phyloP scores from a whole-genome alignment of 2,888 invertebrate genomes.

The Myathropa florea region DNA sequence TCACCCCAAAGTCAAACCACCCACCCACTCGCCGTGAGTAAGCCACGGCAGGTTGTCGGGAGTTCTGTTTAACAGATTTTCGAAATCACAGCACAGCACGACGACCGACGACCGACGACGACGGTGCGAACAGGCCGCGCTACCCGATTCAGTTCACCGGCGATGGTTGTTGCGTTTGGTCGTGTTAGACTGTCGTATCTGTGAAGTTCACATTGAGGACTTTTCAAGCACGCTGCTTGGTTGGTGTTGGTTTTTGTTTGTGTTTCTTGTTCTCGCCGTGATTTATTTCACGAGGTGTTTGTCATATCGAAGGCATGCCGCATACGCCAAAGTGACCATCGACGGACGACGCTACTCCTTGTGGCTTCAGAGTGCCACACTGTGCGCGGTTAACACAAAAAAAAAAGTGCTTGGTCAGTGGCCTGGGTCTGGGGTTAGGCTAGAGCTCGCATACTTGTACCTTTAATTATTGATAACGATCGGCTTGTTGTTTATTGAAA shows the following conservation, averaged over 20 bases:
- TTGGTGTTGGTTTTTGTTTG: background rate
- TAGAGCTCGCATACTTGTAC: constrained; percentile 55
- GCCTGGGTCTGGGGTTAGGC: constrained; percentile 35
- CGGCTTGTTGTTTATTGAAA: constrained; percentile 57
- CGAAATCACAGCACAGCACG: constrained; percentile 63
- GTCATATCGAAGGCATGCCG: constrained; percentile 25
- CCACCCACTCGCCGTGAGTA: background rate
- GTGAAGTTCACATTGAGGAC: constrained; percentile 20
- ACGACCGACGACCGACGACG: background rate
- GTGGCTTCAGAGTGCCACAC: constrained; percentile 21
- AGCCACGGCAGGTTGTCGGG: background rate
- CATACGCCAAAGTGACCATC: constrained; percentile 51
- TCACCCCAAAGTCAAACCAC: background rate
- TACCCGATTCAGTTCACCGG: constrained; percentile 63
- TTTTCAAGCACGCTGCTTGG: constrained; percentile 31
- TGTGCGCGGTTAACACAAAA: constrained; percentile 45
- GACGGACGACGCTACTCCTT: background rate
- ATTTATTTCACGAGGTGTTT: background rate
- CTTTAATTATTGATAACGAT: constrained; percentile 69
- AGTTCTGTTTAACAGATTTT: constrained; percentile 62
- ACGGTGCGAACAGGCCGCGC: constrained; percentile 45
- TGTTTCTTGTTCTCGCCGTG: background rate
- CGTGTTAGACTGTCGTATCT: constrained; percentile 21
- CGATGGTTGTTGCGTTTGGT: constrained; percentile 69
- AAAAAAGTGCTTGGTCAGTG: constrained; percentile 36